Evolutionary conservation across 1,140 invertebrate species (phyloP).

Genomic region (Drosophila malerkotliana): DNA sequence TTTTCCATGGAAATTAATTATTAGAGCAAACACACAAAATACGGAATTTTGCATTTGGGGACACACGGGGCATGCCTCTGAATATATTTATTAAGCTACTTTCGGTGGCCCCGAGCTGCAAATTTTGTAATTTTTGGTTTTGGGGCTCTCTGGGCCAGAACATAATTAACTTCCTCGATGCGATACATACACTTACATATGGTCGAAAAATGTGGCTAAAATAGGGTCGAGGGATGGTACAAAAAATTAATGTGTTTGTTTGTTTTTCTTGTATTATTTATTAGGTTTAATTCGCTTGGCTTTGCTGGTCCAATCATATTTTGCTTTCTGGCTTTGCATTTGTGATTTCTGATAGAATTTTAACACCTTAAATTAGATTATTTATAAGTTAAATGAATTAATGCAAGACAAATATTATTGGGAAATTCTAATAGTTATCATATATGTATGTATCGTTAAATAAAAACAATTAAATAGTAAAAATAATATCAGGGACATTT

Average conservation of each 20-base stretch:
- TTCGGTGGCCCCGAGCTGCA: constrained; percentile 14
- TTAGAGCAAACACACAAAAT: constrained; percentile 40
- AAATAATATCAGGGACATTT: no score
- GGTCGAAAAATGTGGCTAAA: constrained; percentile 1
- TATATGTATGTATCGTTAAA: no score
- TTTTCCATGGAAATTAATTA: constrained; percentile 53
- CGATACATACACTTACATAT: constrained; percentile 18
- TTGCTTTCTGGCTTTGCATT: constrained; percentile 2
- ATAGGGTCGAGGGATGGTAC: neutral
- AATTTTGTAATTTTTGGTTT: constrained; percentile 32
- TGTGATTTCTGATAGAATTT: neutral
- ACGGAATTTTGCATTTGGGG: constrained; percentile 12
- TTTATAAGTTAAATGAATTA: neutral
- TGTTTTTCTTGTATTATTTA: constrained; percentile 44
- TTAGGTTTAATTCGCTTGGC: constrained; percentile 39
- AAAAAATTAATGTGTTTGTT: constrained; percentile 29
- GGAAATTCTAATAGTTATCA: neutral
- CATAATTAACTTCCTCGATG: constrained; percentile 46
- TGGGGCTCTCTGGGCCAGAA: constrained; percentile 22
- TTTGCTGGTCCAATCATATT: constrained; percentile 19
- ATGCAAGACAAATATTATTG: neutral
- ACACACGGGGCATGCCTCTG: constrained; percentile 34
- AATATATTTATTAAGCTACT: constrained; percentile 41
- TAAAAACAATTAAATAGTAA: no score
- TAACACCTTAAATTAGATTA: neutral